phyloP scores from a whole-genome alignment of 2,113 vertebrate species.

The Pterocles burchelli region DNA sequence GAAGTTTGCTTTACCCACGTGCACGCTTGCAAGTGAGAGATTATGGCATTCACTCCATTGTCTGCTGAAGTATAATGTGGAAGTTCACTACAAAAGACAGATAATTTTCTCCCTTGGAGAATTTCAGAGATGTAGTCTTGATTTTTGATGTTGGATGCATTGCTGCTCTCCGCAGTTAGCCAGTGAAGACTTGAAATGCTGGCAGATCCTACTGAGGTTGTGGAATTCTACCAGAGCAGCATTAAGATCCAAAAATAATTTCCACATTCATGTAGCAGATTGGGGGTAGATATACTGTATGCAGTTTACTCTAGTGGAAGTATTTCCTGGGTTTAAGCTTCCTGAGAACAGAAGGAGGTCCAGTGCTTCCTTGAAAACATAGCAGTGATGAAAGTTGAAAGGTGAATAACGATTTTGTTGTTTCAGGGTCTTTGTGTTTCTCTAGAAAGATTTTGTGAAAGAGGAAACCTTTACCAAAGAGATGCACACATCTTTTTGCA shows the following conservation, averaged over 20 bases:
- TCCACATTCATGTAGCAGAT: background rate
- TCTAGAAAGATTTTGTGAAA: background rate
- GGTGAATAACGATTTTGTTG: background rate
- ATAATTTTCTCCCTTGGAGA: background rate
- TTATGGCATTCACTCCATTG: background rate
- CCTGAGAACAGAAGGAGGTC: background rate
- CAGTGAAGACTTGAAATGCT: background rate
- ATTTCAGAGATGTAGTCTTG: background rate
- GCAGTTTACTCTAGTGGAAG: background rate
- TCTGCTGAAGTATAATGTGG: background rate
- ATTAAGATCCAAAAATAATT: background rate
- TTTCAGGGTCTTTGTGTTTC: background rate
- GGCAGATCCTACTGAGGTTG: background rate
- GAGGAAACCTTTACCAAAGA: background rate
- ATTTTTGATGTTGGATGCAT: background rate
- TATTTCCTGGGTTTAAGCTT: background rate
- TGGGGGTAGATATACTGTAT: background rate
- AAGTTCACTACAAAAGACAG: background rate
- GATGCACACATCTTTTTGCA: background rate
- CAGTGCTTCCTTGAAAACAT: background rate
- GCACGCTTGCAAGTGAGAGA: background rate
- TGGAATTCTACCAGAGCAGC: background rate
- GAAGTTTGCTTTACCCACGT: background rate
- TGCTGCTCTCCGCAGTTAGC: background rate
- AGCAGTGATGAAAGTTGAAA: background rate